Percentiles rank a stretch among this genome's conserved stretches.
Evolutionary conservation across 2,797 vertebrate genomes (phyloP).

Genomic region (Otus scops): DNA sequence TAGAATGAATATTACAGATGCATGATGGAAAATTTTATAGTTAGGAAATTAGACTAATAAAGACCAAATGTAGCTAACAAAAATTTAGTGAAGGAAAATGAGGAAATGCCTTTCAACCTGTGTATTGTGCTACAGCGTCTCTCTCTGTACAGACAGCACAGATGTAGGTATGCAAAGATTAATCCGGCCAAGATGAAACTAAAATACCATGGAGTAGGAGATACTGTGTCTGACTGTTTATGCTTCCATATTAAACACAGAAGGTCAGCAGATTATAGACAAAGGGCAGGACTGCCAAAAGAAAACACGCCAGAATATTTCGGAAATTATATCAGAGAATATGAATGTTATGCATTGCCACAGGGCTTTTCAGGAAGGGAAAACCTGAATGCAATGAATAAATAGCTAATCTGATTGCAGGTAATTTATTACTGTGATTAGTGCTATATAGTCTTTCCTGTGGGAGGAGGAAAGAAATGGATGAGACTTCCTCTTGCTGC

Average conservation of each 20-base stretch:
- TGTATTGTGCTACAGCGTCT: not conserved
- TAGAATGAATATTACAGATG: not conserved
- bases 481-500: not conserved
- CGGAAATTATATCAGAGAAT: not conserved
- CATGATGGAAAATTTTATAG: not conserved
- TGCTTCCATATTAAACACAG: conserved; percentile 59
- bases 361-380: not conserved
- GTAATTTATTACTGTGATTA: conserved; percentile 17
- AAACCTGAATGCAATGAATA: not conserved
- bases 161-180: conserved; percentile 23
- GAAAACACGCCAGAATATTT: conserved; percentile 28
- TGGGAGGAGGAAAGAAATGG: not conserved
- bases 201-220: conserved; percentile 47
- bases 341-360: not conserved
- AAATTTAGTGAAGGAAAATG: not conserved
- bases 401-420: not conserved
- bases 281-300: conserved; percentile 46
- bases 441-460: not conserved
- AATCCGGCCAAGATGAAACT: conserved; percentile 33
- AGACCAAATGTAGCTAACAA: not conserved
- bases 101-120: not conserved
- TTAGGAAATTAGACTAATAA: not conserved
- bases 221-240: conserved; percentile 38
- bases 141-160: not conserved
- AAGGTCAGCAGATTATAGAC: conserved; percentile 52